Evolutionary conservation across 2,113 vertebrate genomes (phyloP), one percentile per base, ranked within the genome.

Genomic region (Lutjanus erythropterus): DNA sequence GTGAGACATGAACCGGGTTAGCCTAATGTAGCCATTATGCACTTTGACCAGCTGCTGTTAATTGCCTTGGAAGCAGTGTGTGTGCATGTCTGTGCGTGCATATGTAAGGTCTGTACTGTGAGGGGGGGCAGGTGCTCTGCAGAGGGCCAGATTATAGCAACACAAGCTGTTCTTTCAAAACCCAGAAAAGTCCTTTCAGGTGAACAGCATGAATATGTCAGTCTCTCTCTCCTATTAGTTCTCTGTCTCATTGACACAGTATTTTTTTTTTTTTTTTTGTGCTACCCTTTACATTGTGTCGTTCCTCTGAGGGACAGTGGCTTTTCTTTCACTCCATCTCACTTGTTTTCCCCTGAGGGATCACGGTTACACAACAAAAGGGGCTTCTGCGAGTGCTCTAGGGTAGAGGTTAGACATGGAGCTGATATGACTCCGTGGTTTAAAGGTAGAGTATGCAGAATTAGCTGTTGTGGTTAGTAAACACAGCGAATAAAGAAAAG

Each of bases 21-120:
- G 21, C 15, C 44, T 61, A 55, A 81, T 78, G 86, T 49, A 60
- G 4, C 56, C 78, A 53, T 52, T 25, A 56, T 21, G 55, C 61
- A 55, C 46, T 64, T 5, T 42, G 39, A n/a, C 41, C 49, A 60
- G 70, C 77, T 65, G 65, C 37, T 18, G 67, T 52, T 72, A 72
- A 76, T n/a, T 71, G 71, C 66, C 60, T n/a, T 18, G 12, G 69
- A 12, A 56, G 25, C 11, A 25, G 18, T 21, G 60, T 49, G 42
- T 46, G 39, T 31, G 21, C 31, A 37, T 71, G 21, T 77, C 52
- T 47, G 29, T 39, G 42, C 8, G 18, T n/a, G 58, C 3, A 5
- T 41, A 14, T n/a, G 27, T 52, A 4, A 37, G 61, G 27, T 12
- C 41, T 21, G 21, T 42, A 5, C 25, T 35, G 14, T 25, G 41